Conservation (phyloP, 1,140 invertebrate genomes). For the Diplogasteroides magnus region DNA sequence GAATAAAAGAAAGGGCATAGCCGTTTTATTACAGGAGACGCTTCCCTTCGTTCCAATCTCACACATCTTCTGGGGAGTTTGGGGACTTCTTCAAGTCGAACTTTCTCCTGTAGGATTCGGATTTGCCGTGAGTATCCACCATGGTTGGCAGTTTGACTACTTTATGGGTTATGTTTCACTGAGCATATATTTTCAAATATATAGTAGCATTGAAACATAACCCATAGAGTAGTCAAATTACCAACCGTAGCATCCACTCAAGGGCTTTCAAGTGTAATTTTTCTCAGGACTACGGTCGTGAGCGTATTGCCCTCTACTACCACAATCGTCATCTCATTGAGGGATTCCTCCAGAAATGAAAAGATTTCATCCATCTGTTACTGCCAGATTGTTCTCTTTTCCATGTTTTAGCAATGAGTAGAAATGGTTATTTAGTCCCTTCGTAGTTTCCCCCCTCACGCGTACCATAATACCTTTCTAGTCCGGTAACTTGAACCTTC, state of each 20-base stretch:
- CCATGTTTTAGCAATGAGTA: no score
- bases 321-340: conserved; percentile 48
- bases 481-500: no score
- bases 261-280: conserved; percentile 15
- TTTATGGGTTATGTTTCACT: no score
- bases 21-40: conserved; percentile 41
- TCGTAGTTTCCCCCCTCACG: no score
- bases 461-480: no score
- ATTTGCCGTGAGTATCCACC: conserved; percentile 38
- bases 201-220: no score
- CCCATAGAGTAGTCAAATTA: no score
- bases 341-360: conserved; percentile 23
- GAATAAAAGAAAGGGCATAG: neutral
- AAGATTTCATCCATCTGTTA: no score
- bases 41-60: conserved; percentile 51
- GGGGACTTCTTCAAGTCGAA: conserved; percentile 54
- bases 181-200: neutral
- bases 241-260: no score
- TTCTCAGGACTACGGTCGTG: conserved; percentile 52
- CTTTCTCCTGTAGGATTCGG: conserved; percentile 54
- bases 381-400: no score
- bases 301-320: conserved; percentile 50
- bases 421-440: no score
- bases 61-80: conserved; percentile 53
- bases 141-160: neutral